Base-by-base conservation (phyloP, 2,888 invertebrate genomes). In the Minunthozetes semirufus region DNA sequence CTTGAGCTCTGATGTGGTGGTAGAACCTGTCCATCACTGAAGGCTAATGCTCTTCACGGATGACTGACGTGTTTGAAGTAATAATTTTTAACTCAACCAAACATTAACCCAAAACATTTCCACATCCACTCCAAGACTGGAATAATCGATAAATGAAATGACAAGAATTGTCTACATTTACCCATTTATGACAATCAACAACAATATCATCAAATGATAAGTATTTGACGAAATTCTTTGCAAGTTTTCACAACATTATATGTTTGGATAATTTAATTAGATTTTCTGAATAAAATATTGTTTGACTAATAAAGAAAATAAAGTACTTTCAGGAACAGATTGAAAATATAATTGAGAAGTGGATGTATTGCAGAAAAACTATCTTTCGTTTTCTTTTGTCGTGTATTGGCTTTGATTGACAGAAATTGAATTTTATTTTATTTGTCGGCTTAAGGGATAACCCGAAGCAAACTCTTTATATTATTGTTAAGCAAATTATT, bases 11-110 rank as follows among this genome's bases (percentile, higher is more conserved):
- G 56, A 56, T 56, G 56, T 56, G 22, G 19, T 19, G 22, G 19
- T 2, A 56, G 22, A 56, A 56, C 56, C 22, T 61, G 61, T 61
- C 61, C 61, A 61, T 61, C 61, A 61, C 13, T 61, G 61, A 33
- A 33, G 25, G 61, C 61, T 61, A 29, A 27, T 61, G 61, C 27
- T 61, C 17, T 27, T 61, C n/a, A 61, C 61, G 61, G 29, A 17
- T 61, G 29, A 61, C 17, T 61, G 61, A 61, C 61, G 25, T n/a
- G 17, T 27, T 17, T 61, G 29, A 61, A 61, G 29, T 61, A 61
- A 61, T 61, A 27, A 61, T 61, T 56, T 50, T 61, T 61, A 61
- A 61, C 27, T 61, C 61, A 61, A 29, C 29, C 61, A 61, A 61
- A 27, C 27, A 22, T 22, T 13, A 56, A 56, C n/a, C 50, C 19